Percentiles rank a stretch among this genome's conserved stretches.
phyloP scores from a whole-genome alignment of 2,797 vertebrate species.

The Siniperca obscura region DNA sequence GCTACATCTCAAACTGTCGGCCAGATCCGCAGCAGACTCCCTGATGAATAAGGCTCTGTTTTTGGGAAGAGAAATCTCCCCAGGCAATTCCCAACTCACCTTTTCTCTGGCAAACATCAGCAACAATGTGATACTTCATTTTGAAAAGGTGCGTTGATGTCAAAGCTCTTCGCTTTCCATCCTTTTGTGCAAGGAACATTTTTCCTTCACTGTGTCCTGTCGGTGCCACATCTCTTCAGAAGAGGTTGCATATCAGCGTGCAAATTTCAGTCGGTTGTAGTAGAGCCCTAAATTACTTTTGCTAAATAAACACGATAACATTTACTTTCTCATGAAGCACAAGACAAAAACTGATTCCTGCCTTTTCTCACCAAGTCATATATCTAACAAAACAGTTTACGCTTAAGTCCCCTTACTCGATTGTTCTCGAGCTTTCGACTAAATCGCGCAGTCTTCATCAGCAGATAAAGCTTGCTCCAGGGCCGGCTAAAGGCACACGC shows the following conservation, averaged over 20 bases:
- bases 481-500: no score
- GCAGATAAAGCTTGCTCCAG: not conserved
- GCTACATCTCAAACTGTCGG: constrained; percentile 24
- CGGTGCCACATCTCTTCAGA: not conserved
- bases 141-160: not conserved
- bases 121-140: not conserved
- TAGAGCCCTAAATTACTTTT: no score
- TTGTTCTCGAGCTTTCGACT: not conserved
- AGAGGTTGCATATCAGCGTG: not conserved
- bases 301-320: no score
- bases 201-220: not conserved
- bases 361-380: not conserved
- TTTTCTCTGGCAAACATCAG: constrained; percentile 24
- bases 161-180: not conserved
- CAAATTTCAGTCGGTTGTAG: not conserved
- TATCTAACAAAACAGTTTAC: not conserved
- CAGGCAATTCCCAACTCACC: not conserved
- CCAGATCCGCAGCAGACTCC: constrained; percentile 39
- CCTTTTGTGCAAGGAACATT: not conserved
- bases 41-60: constrained; percentile 6
- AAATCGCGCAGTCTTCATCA: not conserved
- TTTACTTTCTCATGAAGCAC: not conserved
- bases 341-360: not conserved
- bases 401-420: not conserved
- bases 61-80: not conserved